Percentiles rank a stretch among this genome's conserved stretches.
Evolutionary conservation across 2,888 invertebrate species (phyloP).

Genomic region (Amphipyra berbera): DNA sequence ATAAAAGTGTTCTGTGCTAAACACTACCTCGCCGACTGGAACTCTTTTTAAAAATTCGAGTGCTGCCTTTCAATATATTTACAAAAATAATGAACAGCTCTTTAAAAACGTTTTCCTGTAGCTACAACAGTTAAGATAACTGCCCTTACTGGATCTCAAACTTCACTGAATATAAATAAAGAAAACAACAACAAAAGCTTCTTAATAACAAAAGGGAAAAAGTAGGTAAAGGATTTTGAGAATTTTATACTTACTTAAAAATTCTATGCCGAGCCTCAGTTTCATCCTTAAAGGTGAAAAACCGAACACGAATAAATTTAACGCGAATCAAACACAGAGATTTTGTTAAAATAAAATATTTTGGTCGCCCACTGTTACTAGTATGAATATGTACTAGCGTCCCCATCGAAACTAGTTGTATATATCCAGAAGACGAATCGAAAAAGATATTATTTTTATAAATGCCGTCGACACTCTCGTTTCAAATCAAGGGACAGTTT

Average conservation of each 20-base stretch:
- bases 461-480: neutral
- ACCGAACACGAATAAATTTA: constrained; percentile 10
- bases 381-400: neutral
- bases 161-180: no score
- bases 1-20: no score
- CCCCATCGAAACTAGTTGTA: constrained; percentile 12
- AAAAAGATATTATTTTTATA: neutral
- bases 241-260: constrained; percentile 27
- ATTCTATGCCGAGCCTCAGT: constrained; percentile 1
- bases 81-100: no score
- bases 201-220: neutral
- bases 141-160: no score
- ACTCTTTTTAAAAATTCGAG: no score
- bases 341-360: constrained; percentile 3
- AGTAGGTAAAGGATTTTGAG: neutral
- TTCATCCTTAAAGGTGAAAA: constrained; percentile 16
- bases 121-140: no score
- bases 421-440: neutral
- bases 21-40: no score
- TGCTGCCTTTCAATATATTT: no score
- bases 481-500: neutral
- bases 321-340: constrained; percentile 6
- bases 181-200: neutral
- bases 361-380: constrained; percentile 1
- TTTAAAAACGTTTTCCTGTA: no score